Percentiles rank a stretch among this genome's conserved stretches.
phyloP scores from a whole-genome alignment of 2,113 vertebrate genomes.

The Lepus europaeus region DNA sequence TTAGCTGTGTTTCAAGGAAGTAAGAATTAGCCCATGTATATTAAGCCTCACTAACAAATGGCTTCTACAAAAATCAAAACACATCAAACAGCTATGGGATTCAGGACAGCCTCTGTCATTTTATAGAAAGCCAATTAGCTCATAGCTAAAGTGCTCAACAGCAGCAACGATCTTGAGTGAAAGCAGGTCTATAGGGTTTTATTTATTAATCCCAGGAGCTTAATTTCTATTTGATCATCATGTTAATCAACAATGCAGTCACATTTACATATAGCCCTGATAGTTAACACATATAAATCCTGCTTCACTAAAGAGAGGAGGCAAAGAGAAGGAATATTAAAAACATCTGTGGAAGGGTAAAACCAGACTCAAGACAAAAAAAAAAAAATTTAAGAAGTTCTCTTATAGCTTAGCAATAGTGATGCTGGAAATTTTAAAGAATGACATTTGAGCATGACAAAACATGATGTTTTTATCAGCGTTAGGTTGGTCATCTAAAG shows the following conservation, averaged over 20 bases:
- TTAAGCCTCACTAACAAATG: slow-evolving; percentile 39
- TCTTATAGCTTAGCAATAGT: neutral
- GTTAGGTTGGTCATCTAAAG: slow-evolving; percentile 17
- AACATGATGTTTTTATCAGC: neutral
- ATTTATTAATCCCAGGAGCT: neutral
- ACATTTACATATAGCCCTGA: neutral
- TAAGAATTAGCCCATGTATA: slow-evolving; percentile 17
- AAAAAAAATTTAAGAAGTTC: neutral
- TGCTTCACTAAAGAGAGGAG: slow-evolving; percentile 48
- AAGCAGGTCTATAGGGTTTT: neutral
- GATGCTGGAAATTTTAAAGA: slow-evolving; percentile 51
- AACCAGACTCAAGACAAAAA: neutral
- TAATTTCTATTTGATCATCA: slow-evolving; percentile 20
- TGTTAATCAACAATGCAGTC: neutral
- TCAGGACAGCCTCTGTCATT: neutral
- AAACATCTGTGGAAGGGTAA: neutral
- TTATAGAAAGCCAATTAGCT: slow-evolving; percentile 33
- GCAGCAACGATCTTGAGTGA: slow-evolving; percentile 43
- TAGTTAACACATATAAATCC: neutral
- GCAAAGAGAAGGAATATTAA: neutral
- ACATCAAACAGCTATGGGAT: neutral
- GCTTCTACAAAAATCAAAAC: slow-evolving; percentile 51
- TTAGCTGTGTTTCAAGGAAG: neutral
- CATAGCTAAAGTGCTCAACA: slow-evolving; percentile 17
- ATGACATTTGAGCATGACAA: slow-evolving; percentile 48